phyloP scores from a whole-genome alignment of 2,888 invertebrate genomes.

The Phalera bucephala region DNA sequence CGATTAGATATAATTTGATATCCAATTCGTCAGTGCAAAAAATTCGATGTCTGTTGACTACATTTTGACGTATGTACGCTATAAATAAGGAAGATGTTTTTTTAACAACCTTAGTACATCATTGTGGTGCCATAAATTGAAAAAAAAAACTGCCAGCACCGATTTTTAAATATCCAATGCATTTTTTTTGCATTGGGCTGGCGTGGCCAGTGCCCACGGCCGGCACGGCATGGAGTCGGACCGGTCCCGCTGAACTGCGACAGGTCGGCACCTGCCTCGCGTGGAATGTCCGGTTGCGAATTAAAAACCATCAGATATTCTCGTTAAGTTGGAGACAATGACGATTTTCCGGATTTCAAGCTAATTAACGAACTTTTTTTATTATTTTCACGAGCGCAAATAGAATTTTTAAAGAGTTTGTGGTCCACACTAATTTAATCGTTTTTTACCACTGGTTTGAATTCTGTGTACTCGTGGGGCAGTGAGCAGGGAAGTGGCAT shows the following conservation, averaged over 20 bases:
- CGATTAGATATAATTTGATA: no score
- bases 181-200: constrained; percentile 40
- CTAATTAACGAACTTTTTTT: constrained; percentile 34
- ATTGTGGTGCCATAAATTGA: constrained; percentile 15
- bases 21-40: no score
- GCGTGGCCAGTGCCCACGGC: constrained; percentile 33
- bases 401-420: constrained; percentile 26
- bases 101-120: no score
- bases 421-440: constrained; percentile 24
- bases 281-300: constrained; percentile 63
- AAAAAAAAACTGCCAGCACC: constrained; percentile 28
- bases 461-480: no score
- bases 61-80: no score
- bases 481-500: no score
- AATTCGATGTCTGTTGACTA: no score
- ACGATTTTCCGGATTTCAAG: constrained; percentile 44
- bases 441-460: no score
- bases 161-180: constrained; percentile 44
- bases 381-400: constrained; percentile 21
- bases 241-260: constrained; percentile 56
- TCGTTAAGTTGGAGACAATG: constrained; percentile 36
- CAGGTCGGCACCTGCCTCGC: constrained; percentile 72
- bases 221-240: constrained; percentile 33
- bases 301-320: constrained; percentile 46
- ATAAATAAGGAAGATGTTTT: no score